These are phyloP conservation scores for Aplochiton taeniatus DNA, from an alignment of 2,797 vertebrate genomes.

Conservation along the genomic window DNA sequence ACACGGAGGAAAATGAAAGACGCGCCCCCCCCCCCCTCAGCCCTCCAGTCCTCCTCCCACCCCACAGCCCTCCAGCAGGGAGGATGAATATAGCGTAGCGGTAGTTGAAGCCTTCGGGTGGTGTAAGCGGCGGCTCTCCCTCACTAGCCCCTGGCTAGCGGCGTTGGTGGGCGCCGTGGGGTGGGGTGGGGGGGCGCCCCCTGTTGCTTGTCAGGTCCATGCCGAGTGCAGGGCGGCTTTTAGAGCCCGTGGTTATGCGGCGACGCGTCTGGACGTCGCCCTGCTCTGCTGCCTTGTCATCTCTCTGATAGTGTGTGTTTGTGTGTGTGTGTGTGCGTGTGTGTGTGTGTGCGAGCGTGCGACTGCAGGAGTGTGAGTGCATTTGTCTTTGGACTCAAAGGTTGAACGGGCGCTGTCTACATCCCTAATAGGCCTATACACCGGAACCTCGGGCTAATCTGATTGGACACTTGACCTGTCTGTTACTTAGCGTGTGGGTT, in stretches of 20 bases:
- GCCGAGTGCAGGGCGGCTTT: slow-evolving; percentile 50
- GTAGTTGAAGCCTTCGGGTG: slow-evolving; percentile 34
- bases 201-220: slow-evolving; percentile 66
- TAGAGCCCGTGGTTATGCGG: slow-evolving; percentile 62
- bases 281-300: slow-evolving; percentile 57
- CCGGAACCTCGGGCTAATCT: slow-evolving; percentile 47
- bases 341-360: slow-evolving; percentile 16
- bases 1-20: background rate
- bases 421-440: slow-evolving; percentile 64
- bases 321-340: slow-evolving; percentile 19
- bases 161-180: slow-evolving; percentile 9
- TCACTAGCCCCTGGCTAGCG: no score
- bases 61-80: slow-evolving; percentile 1
- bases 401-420: slow-evolving; percentile 56
- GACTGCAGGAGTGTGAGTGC: slow-evolving; percentile 3
- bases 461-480: slow-evolving; percentile 37
- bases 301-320: slow-evolving; percentile 28
- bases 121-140: slow-evolving; percentile 39
- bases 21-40: no score
- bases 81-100: slow-evolving; percentile 1
- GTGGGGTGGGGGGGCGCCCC: background rate
- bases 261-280: slow-evolving; percentile 53
- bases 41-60: no score
- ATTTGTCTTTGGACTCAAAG: slow-evolving; percentile 34
- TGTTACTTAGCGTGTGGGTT: slow-evolving; percentile 44